Conservation (phyloP, 2,797 vertebrate species). For the Mareca strepera region DNA sequence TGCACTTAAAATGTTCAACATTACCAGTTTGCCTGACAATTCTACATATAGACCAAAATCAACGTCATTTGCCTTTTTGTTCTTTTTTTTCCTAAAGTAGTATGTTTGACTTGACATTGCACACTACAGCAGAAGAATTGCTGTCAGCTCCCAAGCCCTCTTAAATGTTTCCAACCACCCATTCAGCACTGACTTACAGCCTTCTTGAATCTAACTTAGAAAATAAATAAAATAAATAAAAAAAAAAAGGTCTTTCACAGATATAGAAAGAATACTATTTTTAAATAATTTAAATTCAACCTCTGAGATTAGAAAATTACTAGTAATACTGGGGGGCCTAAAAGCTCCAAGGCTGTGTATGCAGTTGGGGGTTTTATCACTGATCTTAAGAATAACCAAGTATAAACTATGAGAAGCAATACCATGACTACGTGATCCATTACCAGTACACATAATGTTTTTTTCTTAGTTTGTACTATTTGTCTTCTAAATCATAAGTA, state of each 20-base stretch:
- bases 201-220: slow-evolving; percentile 29
- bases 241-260: slow-evolving; percentile 33
- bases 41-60: not conserved
- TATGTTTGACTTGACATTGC: not conserved
- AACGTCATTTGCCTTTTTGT: not conserved
- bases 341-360: not conserved
- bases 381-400: slow-evolving; percentile 20
- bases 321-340: not conserved
- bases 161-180: slow-evolving; percentile 43
- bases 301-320: not conserved
- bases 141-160: not conserved
- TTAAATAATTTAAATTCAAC: slow-evolving; percentile 46
- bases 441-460: not conserved
- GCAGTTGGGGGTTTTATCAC: not conserved
- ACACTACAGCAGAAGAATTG: not conserved
- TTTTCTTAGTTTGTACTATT: not conserved
- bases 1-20: not conserved
- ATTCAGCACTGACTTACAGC: not conserved
- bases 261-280: slow-evolving; percentile 21
- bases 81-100: not conserved
- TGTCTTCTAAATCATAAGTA: not conserved
- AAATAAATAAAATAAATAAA: not conserved
- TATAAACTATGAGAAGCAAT: not conserved
- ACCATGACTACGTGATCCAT: not conserved
- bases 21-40: not conserved